phyloP scores from a whole-genome alignment of 2,888 invertebrate species.

The Druceiella hillmani region DNA sequence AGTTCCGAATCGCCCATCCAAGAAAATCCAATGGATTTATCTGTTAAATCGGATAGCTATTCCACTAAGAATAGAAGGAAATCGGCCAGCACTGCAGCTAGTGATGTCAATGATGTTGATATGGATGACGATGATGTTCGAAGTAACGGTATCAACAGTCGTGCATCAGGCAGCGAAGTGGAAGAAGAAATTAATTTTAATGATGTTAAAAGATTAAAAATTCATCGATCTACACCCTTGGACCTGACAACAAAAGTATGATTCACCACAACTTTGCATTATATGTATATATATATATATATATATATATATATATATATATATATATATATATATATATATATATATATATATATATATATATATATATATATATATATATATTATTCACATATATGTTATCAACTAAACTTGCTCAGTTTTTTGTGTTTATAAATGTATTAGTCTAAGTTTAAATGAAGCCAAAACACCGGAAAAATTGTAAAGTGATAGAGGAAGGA shows the following conservation, averaged over 20 bases:
- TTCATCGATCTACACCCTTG: conserved; percentile 48
- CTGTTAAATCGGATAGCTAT: conserved; percentile 64
- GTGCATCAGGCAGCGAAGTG: conserved; percentile 44
- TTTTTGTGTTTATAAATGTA: no score
- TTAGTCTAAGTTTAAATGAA: no score
- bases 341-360: no score
- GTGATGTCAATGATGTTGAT: conserved; percentile 44
- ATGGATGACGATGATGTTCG: conserved; percentile 43
- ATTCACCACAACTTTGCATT: no score
- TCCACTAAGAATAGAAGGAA: conserved; percentile 46
- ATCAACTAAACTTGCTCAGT: no score
- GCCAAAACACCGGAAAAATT: no score
- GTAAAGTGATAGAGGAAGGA: no score
- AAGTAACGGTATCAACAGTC: conserved; percentile 33
- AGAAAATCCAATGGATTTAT: conserved; percentile 76
- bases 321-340: no score
- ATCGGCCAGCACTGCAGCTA: conserved; percentile 39
- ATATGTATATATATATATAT: no score
- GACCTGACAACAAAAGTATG: conserved; percentile 68
- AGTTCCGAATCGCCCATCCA: conserved; percentile 56
- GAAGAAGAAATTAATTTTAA: conserved; percentile 51
- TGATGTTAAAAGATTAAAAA: conserved; percentile 53
- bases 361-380: no score
- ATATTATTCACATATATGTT: no score
- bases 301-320: no score